Conservation (phyloP, 2,888 invertebrate species). For the Dione vanillae region DNA sequence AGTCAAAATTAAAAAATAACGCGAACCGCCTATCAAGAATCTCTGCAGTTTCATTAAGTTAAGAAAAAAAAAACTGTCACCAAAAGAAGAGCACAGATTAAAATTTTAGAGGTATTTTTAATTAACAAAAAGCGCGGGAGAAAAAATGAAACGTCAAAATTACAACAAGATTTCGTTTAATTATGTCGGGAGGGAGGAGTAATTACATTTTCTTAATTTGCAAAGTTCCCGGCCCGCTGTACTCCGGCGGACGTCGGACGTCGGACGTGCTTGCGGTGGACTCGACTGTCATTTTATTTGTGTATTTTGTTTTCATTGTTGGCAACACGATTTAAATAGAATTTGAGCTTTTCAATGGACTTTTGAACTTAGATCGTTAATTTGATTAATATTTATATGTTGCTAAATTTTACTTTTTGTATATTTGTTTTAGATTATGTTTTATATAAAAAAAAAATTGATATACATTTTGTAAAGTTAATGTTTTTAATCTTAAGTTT, state of each 20-base stretch:
- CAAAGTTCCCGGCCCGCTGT: slow-evolving; percentile 68
- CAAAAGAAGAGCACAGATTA: slow-evolving; percentile 74
- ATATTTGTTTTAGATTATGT: too few species aligned
- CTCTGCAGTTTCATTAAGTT: slow-evolving; percentile 76
- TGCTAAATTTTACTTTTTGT: too few species aligned
- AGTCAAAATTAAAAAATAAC: slow-evolving; percentile 60
- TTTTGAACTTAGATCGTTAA: not conserved
- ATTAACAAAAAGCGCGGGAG: slow-evolving; percentile 75
- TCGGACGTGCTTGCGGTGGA: not conserved
- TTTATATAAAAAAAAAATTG: too few species aligned
- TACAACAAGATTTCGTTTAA: slow-evolving; percentile 83
- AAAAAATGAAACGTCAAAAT: slow-evolving; percentile 84
- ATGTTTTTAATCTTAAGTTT: too few species aligned
- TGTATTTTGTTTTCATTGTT: slow-evolving; percentile 14
- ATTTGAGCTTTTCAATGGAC: slow-evolving; percentile 3
- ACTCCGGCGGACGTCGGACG: slow-evolving; percentile 46
- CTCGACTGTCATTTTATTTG: slow-evolving; percentile 54
- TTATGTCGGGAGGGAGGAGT: slow-evolving; percentile 72
- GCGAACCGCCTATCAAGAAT: slow-evolving; percentile 68
- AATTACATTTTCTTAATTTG: slow-evolving; percentile 84
- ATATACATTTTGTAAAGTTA: too few species aligned
- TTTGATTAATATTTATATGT: not conserved
- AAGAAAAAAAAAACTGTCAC: slow-evolving; percentile 68
- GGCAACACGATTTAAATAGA: not conserved
- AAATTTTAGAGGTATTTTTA: slow-evolving; percentile 80